Percentiles rank a stretch among this genome's conserved stretches.
Conservation (phyloP, 92 coral and sea anemone genomes). For the Muricea muricata region DNA sequence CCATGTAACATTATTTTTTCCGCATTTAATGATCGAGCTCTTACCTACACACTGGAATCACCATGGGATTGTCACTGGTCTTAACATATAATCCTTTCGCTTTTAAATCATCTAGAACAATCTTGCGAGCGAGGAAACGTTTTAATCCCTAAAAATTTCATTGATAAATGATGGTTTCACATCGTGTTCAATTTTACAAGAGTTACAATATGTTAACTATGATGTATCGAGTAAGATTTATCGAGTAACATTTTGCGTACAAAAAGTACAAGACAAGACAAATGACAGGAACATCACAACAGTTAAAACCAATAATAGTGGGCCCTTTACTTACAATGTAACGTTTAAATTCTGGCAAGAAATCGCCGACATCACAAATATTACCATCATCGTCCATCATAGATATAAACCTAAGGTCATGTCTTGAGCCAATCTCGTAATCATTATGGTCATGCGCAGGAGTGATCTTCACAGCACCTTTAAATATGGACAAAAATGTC, state of each 20-base stretch:
- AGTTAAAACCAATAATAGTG: too few species aligned
- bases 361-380: conserved; percentile 83
- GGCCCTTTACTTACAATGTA: conserved; percentile 78
- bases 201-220: too few species aligned
- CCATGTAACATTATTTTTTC: too few species aligned
- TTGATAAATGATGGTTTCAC: too few species aligned
- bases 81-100: conserved; percentile 83
- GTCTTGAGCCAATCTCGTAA: conserved; percentile 92
- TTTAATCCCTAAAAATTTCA: conserved; percentile 90
- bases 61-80: conserved; percentile 97
- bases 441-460: conserved; percentile 99
- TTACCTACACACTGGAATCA: conserved; percentile 95
- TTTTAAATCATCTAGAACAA: conserved; percentile 80
- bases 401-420: conserved; percentile 78
- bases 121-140: conserved; percentile 88
- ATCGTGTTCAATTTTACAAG: too few species aligned
- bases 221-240: too few species aligned
- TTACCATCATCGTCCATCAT: conserved; percentile 96
- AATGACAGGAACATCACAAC: too few species aligned
- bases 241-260: too few species aligned
- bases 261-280: too few species aligned
- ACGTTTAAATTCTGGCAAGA: conserved; percentile 80
- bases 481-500: background rate
- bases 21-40: background rate
- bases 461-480: conserved; percentile 99